Evolutionary conservation across 2,888 invertebrate genomes (phyloP).

Genomic region (Malthinus seriepunctatus): DNA sequence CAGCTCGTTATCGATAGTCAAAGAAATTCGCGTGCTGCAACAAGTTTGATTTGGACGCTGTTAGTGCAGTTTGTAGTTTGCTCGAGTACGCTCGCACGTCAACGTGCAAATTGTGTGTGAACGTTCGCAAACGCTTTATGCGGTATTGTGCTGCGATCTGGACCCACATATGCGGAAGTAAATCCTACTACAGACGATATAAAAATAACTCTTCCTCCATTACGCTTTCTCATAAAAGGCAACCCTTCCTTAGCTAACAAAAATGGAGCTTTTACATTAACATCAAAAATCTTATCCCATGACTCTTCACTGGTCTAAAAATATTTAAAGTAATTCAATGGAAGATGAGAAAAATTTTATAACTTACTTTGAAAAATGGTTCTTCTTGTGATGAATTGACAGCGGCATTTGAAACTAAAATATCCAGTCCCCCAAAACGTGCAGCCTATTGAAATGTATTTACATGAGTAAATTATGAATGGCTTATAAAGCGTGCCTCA

Average conservation of each 20-base stretch:
- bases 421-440: slow-evolving; percentile 87
- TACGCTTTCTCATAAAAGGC: slow-evolving; percentile 77
- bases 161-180: slow-evolving; percentile 56
- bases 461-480: too few species aligned
- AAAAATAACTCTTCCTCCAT: slow-evolving; percentile 83
- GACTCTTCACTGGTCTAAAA: slow-evolving; percentile 73
- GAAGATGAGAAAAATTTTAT: not conserved
- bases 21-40: too few species aligned
- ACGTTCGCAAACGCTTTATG: too few species aligned
- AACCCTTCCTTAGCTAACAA: slow-evolving; percentile 85
- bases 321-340: slow-evolving; percentile 73
- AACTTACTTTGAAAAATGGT: slow-evolving; percentile 68
- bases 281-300: slow-evolving; percentile 97
- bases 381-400: slow-evolving; percentile 82
- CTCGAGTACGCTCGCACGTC: too few species aligned
- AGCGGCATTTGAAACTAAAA: too few species aligned
- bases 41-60: too few species aligned
- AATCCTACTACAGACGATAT: slow-evolving; percentile 88
- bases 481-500: too few species aligned
- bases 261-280: slow-evolving; percentile 90
- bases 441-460: slow-evolving; percentile 68
- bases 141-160: too few species aligned
- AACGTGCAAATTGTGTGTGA: too few species aligned
- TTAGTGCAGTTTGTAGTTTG: too few species aligned
- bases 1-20: too few species aligned